phyloP scores from a whole-genome alignment of 2,888 invertebrate species.

The Chouioia cunea region DNA sequence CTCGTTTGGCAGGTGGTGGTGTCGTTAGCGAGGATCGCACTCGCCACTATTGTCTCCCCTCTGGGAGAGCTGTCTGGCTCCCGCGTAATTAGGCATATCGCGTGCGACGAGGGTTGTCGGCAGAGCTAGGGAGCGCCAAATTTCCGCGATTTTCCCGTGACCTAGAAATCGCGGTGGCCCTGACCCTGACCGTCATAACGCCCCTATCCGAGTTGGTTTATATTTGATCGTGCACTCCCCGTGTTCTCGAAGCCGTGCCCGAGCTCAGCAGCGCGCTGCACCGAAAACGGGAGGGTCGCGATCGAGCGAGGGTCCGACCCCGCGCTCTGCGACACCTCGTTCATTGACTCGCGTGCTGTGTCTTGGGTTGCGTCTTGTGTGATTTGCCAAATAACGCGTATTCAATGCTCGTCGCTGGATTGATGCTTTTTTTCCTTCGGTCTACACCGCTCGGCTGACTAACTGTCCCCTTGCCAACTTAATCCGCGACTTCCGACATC shows the following conservation, averaged over 20 bases:
- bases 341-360: slow-evolving; percentile 51
- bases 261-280: slow-evolving; percentile 48
- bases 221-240: slow-evolving; percentile 61
- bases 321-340: slow-evolving; percentile 43
- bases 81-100: no score
- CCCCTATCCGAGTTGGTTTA: slow-evolving; percentile 55
- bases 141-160: slow-evolving; percentile 56
- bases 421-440: slow-evolving; percentile 45
- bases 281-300: slow-evolving; percentile 49
- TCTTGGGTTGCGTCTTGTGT: no score
- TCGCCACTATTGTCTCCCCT: no score
- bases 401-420: no score
- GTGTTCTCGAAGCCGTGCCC: slow-evolving; percentile 50
- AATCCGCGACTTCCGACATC: slow-evolving; percentile 68
- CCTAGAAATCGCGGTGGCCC: slow-evolving; percentile 39
- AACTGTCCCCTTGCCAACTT: slow-evolving; percentile 69
- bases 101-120: no score
- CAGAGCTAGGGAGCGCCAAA: no score
- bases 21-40: no score
- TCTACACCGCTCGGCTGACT: slow-evolving; percentile 38
- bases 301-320: slow-evolving; percentile 50
- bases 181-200: slow-evolving; percentile 64
- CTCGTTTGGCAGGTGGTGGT: no score
- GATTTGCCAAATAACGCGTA: no score
- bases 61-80: no score